Evolutionary conservation across 1,140 invertebrate species (phyloP).

Genomic region (Littorina saxatilis): DNA sequence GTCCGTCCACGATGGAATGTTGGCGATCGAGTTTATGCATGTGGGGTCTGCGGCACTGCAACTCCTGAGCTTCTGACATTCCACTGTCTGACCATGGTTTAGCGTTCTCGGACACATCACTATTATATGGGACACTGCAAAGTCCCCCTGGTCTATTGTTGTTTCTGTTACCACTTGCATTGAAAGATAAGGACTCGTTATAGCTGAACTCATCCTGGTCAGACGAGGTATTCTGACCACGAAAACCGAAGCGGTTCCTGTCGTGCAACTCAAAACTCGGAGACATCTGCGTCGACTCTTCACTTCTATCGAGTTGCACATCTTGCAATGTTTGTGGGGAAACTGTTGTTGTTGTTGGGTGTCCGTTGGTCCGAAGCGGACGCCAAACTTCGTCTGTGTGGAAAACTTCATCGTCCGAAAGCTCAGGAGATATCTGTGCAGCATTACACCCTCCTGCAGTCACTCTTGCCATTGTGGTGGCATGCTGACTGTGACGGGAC

Average conservation of each 20-base stretch:
- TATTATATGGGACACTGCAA: not conserved
- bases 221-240: not conserved
- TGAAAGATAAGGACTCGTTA: not conserved
- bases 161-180: not conserved
- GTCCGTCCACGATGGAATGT: constrained; percentile 73
- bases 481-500: not conserved
- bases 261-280: not conserved
- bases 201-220: not conserved
- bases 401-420: constrained; percentile 26
- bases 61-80: not conserved
- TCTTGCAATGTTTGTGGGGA: not conserved
- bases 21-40: constrained; percentile 45
- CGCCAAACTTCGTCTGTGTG: constrained; percentile 5
- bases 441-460: not conserved
- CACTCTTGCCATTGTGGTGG: constrained; percentile 16
- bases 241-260: no score
- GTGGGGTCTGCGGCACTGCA: not conserved
- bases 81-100: constrained; percentile 8
- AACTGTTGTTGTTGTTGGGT: not conserved
- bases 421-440: constrained; percentile 3
- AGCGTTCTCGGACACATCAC: constrained; percentile 4
- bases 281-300: no score
- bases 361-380: constrained; percentile 14
- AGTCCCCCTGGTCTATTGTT: not conserved
- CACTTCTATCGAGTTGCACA: not conserved